phyloP scores from a whole-genome alignment of 2,888 invertebrate genomes.

The Platerodrilus igneus region DNA sequence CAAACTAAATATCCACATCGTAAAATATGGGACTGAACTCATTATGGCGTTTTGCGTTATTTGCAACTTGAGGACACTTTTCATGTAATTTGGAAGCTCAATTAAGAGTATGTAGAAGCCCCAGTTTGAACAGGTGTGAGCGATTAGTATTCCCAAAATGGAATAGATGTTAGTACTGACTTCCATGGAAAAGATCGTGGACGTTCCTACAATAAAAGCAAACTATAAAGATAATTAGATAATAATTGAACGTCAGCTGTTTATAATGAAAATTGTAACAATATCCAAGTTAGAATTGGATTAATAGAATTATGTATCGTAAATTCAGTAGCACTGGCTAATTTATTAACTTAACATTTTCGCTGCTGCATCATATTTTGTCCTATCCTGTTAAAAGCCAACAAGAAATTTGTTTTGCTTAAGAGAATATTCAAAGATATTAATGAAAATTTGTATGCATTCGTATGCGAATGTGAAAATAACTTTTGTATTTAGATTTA shows the following conservation, averaged over 20 bases:
- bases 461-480: no score
- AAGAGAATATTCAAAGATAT: no score
- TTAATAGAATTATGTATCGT: no score
- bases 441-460: no score
- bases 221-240: background rate
- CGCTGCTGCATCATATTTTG: no score
- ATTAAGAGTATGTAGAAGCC: slow-evolving; percentile 84
- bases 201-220: no score
- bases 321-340: no score
- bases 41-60: background rate
- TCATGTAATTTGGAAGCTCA: slow-evolving; percentile 44
- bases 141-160: slow-evolving; percentile 70
- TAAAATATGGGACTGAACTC: background rate
- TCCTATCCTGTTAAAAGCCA: no score
- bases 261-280: background rate
- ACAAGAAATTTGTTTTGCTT: no score
- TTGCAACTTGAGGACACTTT: background rate
- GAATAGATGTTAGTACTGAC: slow-evolving; percentile 61
- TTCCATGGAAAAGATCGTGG: slow-evolving; percentile 68
- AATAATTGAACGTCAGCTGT: background rate
- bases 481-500: no score
- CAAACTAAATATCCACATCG: slow-evolving; percentile 22
- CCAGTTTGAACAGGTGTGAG: slow-evolving; percentile 76
- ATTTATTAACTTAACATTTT: no score
- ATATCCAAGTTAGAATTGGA: no score